phyloP scores from a whole-genome alignment of 2,888 invertebrate genomes.

The Buathra laborator region DNA sequence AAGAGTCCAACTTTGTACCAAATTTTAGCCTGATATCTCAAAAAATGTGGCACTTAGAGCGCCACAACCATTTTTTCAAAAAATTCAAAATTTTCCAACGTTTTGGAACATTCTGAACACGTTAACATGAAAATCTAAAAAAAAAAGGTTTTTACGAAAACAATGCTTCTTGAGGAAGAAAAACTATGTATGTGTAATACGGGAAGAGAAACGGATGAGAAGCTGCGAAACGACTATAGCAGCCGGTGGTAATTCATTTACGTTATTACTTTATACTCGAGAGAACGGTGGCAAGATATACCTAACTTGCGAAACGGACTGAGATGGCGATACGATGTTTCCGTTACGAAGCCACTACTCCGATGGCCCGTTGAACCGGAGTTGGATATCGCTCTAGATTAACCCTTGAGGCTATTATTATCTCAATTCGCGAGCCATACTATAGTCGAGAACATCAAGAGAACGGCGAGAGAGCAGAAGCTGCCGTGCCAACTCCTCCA shows the following conservation, averaged over 20 bases:
- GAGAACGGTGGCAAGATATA: neutral
- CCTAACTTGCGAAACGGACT: neutral
- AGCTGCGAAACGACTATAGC: neutral
- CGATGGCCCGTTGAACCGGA: slow-evolving; percentile 15
- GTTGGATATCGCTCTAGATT: slow-evolving; percentile 9
- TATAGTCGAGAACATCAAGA: neutral
- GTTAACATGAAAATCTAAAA: too few species aligned
- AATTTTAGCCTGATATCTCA: too few species aligned
- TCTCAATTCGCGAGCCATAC: slow-evolving; percentile 7
- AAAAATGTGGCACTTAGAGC: too few species aligned
- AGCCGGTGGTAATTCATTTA: slow-evolving; percentile 5
- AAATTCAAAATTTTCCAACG: too few species aligned
- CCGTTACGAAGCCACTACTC: neutral
- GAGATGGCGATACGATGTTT: slow-evolving; percentile 1
- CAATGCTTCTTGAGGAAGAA: too few species aligned
- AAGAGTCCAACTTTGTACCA: too few species aligned
- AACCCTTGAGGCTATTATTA: slow-evolving; percentile 1
- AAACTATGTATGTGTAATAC: neutral
- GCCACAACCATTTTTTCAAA: too few species aligned
- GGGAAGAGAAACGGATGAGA: neutral
- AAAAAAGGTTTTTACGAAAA: too few species aligned
- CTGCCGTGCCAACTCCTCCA: neutral
- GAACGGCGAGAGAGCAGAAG: neutral
- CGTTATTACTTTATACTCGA: slow-evolving; percentile 8
- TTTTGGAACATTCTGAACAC: too few species aligned